Percentiles rank a stretch among this genome's conserved stretches.
Conservation (phyloP, 2,797 vertebrate species). For the Tadarida brasiliensis region DNA sequence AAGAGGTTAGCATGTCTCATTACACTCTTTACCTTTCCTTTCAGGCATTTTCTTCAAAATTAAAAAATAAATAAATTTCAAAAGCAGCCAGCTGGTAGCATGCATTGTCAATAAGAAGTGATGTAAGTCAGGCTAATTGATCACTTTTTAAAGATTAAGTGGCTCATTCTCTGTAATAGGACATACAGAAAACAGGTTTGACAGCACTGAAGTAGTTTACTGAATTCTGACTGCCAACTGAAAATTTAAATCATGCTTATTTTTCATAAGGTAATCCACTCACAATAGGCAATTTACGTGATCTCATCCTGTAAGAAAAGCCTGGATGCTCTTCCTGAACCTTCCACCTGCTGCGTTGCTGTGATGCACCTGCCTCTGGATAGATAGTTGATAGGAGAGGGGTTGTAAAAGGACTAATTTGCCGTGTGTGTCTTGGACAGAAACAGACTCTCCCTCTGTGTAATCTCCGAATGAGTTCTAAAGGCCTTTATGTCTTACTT, state of each 20-base stretch:
- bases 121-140: constrained; percentile 72
- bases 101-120: constrained; percentile 40
- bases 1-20: constrained; percentile 67
- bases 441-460: constrained; percentile 45
- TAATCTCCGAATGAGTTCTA: neutral
- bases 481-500: constrained; percentile 6
- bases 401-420: constrained; percentile 40
- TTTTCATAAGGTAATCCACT: constrained; percentile 71
- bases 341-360: constrained; percentile 12
- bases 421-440: neutral
- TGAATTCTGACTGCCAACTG: constrained; percentile 66
- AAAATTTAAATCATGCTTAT: constrained; percentile 79
- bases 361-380: constrained; percentile 68
- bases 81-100: constrained; percentile 67
- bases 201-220: constrained; percentile 59
- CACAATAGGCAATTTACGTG: constrained; percentile 75
- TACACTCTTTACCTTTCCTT: constrained; percentile 71
- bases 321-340: constrained; percentile 57
- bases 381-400: neutral
- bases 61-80: constrained; percentile 4
- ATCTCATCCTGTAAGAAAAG: constrained; percentile 67
- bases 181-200: constrained; percentile 71
- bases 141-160: constrained; percentile 78
- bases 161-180: constrained; percentile 66
- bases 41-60: constrained; percentile 59